Conservation (phyloP, 2,113 vertebrate genomes). For the Arvicanthis niloticus region DNA sequence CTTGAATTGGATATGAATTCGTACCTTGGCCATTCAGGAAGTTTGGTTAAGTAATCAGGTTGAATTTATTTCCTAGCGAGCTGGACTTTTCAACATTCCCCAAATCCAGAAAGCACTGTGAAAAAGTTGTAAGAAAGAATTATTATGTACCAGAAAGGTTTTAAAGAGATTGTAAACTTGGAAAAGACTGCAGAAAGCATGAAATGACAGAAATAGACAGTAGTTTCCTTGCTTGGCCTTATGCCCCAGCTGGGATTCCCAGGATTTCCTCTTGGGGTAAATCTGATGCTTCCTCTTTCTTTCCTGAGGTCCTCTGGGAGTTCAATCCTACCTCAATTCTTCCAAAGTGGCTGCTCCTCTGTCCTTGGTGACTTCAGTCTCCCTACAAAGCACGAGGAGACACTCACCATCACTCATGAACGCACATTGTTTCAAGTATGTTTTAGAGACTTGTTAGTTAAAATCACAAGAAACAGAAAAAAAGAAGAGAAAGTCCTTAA, state of each 20-base stretch:
- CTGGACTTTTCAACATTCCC: slow-evolving; percentile 47
- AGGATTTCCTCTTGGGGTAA: background rate
- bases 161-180: slow-evolving; percentile 39
- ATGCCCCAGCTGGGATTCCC: background rate
- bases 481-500: background rate
- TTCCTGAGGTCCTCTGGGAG: background rate
- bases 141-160: slow-evolving; percentile 56
- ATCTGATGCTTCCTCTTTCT: background rate
- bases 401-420: background rate
- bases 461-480: background rate
- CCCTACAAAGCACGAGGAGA: background rate
- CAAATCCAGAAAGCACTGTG: slow-evolving; percentile 48
- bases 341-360: background rate
- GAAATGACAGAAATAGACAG: background rate
- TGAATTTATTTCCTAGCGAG: slow-evolving; percentile 69
- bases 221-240: background rate
- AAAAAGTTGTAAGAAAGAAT: slow-evolving; percentile 65
- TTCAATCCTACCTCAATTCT: background rate
- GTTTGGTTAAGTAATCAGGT: slow-evolving; percentile 70
- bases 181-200: background rate
- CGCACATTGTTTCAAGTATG: background rate
- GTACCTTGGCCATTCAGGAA: slow-evolving; percentile 57
- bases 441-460: slow-evolving; percentile 9
- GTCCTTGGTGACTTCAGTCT: background rate
- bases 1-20: slow-evolving; percentile 60